Conservation (phyloP, 2,888 invertebrate species). For the Anagyrus pseudococci region DNA sequence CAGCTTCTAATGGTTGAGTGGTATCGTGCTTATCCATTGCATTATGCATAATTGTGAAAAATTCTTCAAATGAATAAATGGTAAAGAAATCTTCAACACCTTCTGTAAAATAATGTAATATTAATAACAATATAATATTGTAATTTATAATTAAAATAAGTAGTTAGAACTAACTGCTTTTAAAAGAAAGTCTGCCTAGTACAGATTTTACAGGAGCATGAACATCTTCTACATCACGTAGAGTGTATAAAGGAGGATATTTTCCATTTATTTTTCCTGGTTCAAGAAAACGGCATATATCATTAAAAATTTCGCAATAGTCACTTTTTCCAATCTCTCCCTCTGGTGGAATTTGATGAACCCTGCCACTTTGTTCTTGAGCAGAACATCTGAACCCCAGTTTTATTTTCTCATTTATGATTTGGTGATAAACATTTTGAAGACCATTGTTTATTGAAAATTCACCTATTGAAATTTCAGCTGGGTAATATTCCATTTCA, state of each 20-base stretch:
- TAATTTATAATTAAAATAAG: not conserved
- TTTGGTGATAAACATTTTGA: constrained; percentile 51
- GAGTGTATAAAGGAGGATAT: constrained; percentile 62
- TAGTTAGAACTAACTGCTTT: constrained; percentile 16
- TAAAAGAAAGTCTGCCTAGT: constrained; percentile 14
- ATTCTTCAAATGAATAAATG: constrained; percentile 55
- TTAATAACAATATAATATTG: constrained; percentile 1
- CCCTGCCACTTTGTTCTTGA: constrained; percentile 56
- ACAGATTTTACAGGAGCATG: constrained; percentile 26
- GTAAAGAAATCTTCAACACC: constrained; percentile 42
- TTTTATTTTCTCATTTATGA: constrained; percentile 59
- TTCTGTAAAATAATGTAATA: constrained; percentile 17
- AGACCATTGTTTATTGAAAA: constrained; percentile 63
- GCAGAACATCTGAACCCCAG: constrained; percentile 64
- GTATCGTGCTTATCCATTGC: constrained; percentile 19
- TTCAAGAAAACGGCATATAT: constrained; percentile 60
- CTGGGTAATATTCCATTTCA: constrained; percentile 60
- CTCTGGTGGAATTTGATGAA: constrained; percentile 63
- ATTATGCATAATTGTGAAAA: constrained; percentile 54
- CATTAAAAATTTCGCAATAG: constrained; percentile 57
- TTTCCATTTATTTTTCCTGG: constrained; percentile 41
- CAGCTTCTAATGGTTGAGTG: constrained; percentile 23
- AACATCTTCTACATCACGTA: constrained; percentile 10
- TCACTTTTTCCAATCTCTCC: constrained; percentile 49
- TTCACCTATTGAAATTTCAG: constrained; percentile 64